phyloP scores from a whole-genome alignment of 2,888 invertebrate genomes.

The Oscheius sp. region DNA sequence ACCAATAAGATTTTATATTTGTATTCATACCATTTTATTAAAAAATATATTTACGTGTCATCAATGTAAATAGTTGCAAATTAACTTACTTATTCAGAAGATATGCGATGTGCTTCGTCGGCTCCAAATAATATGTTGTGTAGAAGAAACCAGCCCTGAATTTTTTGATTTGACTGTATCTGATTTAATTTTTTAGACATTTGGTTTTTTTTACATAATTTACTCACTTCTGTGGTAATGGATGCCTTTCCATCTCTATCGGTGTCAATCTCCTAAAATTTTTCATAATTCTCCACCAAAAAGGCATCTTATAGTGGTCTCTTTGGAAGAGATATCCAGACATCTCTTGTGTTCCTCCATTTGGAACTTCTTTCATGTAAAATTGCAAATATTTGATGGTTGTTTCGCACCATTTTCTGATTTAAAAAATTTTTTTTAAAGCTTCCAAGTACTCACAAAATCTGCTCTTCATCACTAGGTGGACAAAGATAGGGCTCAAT shows the following conservation, averaged over 20 bases:
- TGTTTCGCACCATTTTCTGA: conserved; percentile 10
- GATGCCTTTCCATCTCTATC: conserved; percentile 10
- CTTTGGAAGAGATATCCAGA: conserved; percentile 37
- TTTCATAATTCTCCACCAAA: conserved; percentile 39
- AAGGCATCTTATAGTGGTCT: conserved; percentile 5
- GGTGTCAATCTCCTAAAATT: conserved; percentile 31
- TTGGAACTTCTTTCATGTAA: conserved; percentile 23
- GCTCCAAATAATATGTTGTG: conserved; percentile 50
- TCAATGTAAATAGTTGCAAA: too few species aligned
- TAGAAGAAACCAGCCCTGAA: conserved; percentile 48
- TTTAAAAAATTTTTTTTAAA: background rate
- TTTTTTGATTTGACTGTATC: too few species aligned
- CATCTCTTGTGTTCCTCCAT: conserved; percentile 30
- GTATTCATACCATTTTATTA: too few species aligned
- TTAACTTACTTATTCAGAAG: conserved; percentile 31
- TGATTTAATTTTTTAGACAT: too few species aligned
- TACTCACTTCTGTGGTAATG: conserved; percentile 23
- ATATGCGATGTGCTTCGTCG: conserved; percentile 43
- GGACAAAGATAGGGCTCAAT: conserved; percentile 63
- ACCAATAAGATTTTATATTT: too few species aligned
- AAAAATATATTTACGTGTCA: too few species aligned
- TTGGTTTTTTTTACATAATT: background rate
- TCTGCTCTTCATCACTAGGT: conserved; percentile 3
- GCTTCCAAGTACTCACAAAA: background rate
- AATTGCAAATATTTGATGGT: conserved; percentile 9